phyloP scores from a whole-genome alignment of 2,113 vertebrate species.

The Tetrax tetrax region DNA sequence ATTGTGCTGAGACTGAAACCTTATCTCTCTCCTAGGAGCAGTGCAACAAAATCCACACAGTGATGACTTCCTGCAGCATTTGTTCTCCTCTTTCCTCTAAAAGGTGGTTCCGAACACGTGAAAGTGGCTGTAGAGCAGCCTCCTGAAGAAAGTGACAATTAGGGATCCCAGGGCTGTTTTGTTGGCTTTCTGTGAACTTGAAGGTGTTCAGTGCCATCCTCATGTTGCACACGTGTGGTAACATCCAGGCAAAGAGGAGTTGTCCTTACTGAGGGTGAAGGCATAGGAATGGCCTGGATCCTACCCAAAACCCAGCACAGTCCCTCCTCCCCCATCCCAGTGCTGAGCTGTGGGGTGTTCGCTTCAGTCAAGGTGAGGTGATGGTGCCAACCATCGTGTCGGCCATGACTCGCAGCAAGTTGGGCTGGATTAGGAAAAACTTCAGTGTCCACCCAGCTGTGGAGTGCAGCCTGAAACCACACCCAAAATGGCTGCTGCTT shows the following conservation, averaged over 20 bases:
- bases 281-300: neutral
- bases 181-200: neutral
- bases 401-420: neutral
- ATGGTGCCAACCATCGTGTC: neutral
- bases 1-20: neutral
- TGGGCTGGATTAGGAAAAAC: neutral
- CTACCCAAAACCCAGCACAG: neutral
- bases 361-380: fast-evolving
- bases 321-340: neutral
- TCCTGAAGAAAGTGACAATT: neutral
- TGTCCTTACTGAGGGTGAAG: neutral
- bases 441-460: no score
- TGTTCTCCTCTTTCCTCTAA: neutral
- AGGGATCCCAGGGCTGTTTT: neutral
- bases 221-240: neutral
- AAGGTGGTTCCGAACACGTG: neutral
- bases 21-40: neutral
- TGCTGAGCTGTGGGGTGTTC: neutral
- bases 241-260: neutral
- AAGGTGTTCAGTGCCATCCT: neutral
- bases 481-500: neutral
- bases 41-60: neutral
- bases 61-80: neutral
- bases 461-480: neutral
- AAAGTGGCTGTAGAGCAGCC: neutral